Conservation (phyloP, 2,113 vertebrate species). For the Equus quagga region DNA sequence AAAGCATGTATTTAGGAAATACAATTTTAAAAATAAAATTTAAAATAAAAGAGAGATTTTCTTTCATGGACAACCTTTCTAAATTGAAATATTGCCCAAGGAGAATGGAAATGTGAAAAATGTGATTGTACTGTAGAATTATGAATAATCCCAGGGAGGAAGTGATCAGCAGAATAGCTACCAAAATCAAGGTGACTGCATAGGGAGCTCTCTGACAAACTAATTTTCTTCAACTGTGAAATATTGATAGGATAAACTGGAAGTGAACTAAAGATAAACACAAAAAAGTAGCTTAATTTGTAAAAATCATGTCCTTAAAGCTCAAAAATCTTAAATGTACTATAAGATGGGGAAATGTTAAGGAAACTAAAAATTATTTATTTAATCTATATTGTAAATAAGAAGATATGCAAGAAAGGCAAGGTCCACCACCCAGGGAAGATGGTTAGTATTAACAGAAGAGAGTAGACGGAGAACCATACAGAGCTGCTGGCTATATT, state of each 20-base stretch:
- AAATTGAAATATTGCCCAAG: background rate
- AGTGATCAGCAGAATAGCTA: background rate
- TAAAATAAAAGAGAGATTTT: background rate
- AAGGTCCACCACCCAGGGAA: accelerated
- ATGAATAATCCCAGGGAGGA: background rate
- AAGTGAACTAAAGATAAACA: background rate
- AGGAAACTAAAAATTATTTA: background rate
- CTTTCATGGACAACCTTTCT: background rate
- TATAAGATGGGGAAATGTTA: background rate
- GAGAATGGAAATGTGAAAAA: background rate
- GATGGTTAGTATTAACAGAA: background rate
- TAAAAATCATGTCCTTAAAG: background rate
- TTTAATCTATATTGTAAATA: background rate
- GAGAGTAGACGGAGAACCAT: too few species aligned
- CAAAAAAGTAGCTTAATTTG: background rate
- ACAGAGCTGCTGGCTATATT: background rate
- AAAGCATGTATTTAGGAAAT: background rate
- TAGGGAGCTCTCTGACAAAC: background rate
- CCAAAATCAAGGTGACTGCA: background rate
- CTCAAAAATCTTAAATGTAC: background rate
- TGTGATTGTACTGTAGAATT: background rate
- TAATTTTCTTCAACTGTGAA: background rate
- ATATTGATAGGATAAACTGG: background rate
- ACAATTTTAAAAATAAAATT: background rate
- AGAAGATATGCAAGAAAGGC: background rate